These are phyloP conservation scores for Clitarchus hookeri DNA, from an alignment of 2,888 invertebrate species.

Conservation along the genomic window DNA sequence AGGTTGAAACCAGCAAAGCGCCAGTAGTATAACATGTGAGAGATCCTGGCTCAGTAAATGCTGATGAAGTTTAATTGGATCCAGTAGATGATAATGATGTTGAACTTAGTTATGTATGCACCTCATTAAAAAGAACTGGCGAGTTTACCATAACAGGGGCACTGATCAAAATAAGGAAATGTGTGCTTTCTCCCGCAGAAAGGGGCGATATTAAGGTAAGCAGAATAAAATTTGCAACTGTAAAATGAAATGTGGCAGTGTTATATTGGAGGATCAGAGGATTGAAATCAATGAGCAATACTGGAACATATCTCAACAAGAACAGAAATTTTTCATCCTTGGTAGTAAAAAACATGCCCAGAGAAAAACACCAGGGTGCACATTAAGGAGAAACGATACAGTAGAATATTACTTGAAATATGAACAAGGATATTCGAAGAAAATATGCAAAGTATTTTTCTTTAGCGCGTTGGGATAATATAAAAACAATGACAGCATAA, in stretches of 20 bases:
- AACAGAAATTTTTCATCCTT: background rate
- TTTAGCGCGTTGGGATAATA: background rate
- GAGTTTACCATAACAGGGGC: background rate
- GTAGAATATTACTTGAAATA: constrained; percentile 4
- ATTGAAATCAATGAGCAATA: background rate
- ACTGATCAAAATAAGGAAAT: background rate
- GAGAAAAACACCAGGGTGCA: background rate
- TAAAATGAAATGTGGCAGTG: constrained; percentile 15
- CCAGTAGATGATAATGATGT: background rate
- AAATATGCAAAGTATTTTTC: constrained; percentile 16
- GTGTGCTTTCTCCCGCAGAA: constrained; percentile 1
- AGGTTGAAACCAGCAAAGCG: background rate
- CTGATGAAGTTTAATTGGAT: too few species aligned
- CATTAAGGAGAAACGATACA: background rate
- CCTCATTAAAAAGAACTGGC: background rate
- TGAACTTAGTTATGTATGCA: background rate
- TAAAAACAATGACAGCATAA: constrained; percentile 15
- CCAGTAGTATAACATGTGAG: too few species aligned
- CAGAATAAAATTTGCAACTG: constrained; percentile 5
- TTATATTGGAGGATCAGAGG: background rate
- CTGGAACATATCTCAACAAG: background rate
- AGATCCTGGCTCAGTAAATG: too few species aligned
- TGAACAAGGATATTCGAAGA: background rate
- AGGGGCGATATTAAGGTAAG: background rate
- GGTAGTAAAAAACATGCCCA: background rate